These are phyloP conservation scores for Apotomis turbidana DNA, from an alignment of 2,888 invertebrate genomes.

Conservation along the genomic window DNA sequence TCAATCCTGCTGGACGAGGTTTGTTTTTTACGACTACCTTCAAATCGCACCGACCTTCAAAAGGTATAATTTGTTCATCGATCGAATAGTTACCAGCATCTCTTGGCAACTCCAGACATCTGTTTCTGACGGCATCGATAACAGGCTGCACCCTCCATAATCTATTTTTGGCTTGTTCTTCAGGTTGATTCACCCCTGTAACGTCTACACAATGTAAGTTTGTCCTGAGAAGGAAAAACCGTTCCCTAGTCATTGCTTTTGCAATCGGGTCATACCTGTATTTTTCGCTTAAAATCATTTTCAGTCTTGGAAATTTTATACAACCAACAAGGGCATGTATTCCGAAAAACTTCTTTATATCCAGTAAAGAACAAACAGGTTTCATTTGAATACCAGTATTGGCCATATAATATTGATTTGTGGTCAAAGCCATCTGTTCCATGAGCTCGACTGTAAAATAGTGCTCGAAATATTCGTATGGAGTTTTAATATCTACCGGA, in stretches of 20 bases:
- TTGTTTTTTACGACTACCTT: slow-evolving; percentile 50
- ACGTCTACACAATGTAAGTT: slow-evolving; percentile 40
- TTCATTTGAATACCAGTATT: slow-evolving; percentile 17
- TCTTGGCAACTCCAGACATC: slow-evolving; percentile 46
- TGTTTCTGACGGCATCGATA: slow-evolving; percentile 50
- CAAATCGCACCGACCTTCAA: slow-evolving; percentile 47
- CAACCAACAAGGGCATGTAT: slow-evolving; percentile 44
- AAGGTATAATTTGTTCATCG: slow-evolving; percentile 53
- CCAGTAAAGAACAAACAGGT: background rate
- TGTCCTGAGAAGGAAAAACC: slow-evolving; percentile 40
- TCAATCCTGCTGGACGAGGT: slow-evolving; percentile 55
- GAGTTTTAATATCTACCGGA: background rate
- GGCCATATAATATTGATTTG: slow-evolving; percentile 36
- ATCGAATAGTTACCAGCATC: slow-evolving; percentile 47
- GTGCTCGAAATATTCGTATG: slow-evolving; percentile 5
- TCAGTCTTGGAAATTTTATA: slow-evolving; percentile 43
- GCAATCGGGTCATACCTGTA: slow-evolving; percentile 42
- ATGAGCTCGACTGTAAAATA: slow-evolving; percentile 18
- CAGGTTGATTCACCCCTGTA: slow-evolving; percentile 15
- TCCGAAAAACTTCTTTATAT: slow-evolving; percentile 41
- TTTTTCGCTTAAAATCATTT: slow-evolving; percentile 43
- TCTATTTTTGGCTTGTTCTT: slow-evolving; percentile 41
- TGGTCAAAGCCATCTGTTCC: slow-evolving; percentile 32
- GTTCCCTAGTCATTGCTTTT: slow-evolving; percentile 45
- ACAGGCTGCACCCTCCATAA: slow-evolving; percentile 49